Evolutionary conservation across 2,113 vertebrate species (phyloP), one percentile per base, ranked within the genome.

Genomic region (Ifrita kowaldi): DNA sequence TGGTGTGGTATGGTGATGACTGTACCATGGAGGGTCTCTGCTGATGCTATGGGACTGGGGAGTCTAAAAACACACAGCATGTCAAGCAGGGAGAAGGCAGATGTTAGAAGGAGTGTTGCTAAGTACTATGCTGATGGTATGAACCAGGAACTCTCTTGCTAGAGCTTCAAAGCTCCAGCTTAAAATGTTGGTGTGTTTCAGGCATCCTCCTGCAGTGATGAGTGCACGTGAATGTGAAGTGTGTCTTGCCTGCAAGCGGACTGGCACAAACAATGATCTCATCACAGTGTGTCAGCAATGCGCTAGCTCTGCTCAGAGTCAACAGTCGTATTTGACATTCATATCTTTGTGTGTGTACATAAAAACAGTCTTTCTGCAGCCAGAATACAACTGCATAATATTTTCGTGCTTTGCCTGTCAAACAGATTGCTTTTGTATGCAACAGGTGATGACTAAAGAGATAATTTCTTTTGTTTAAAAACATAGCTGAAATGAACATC

Each of bases 41-140:
- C 23, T 2, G 5, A 7, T 50, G 32, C 26, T n/a, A 7, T 19
- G 47, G 12, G 10, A 14, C 6, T 41, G 9, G 4, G 9, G 33
- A 53, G 27, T 16, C 37, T 33, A 10, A 60, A 79, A 71, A 14
- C 21, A 65, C 44, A 33, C 4, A 14, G 15, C 0, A 0, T 41
- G 30, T 32, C 7, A 15, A 32, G 28, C 5, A 22, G 22, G 33
- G 6, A 69, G 24, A 27, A 68, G 24, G 41, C 33, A 68, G 33
- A 13, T 56, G 8, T 19, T 44, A 10, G 37, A 33, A 75, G 13
- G 7, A 56, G 6, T 1, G 0, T 18, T 77, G 19, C 6, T 49
- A 44, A 55, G 28, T 42, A 33, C 3, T 13, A 10, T 26, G 23
- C 33, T 55, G 30, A 18, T 50, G 10, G 3, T 47, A 6, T 7